These are phyloP conservation scores for Crotophaga sulcirostris DNA, from an alignment of 2,113 vertebrate species.

Conservation along the genomic window DNA sequence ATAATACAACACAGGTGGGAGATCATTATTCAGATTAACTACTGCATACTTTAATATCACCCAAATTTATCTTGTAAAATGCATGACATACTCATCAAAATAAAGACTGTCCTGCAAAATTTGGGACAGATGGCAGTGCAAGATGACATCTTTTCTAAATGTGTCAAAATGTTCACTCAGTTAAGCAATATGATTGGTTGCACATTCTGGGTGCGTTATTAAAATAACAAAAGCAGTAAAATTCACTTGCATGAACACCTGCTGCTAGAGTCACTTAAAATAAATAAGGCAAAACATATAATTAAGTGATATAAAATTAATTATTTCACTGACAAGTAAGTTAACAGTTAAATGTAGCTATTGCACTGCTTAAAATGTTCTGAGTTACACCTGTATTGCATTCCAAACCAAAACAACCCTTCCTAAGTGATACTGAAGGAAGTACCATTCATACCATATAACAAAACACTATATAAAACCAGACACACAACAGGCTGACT, in stretches of 20 bases:
- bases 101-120: constrained; percentile 66
- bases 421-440: background rate
- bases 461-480: background rate
- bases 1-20: constrained; percentile 2
- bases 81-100: constrained; percentile 50
- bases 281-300: constrained; percentile 38
- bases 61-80: constrained; percentile 34
- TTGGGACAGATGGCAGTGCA: constrained; percentile 68
- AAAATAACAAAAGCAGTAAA: constrained; percentile 65
- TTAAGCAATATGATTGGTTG: constrained; percentile 32
- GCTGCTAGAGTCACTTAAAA: constrained; percentile 39
- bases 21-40: constrained; percentile 21
- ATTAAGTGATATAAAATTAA: constrained; percentile 38
- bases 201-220: constrained; percentile 41
- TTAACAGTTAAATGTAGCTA: background rate
- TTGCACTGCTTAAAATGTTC: background rate
- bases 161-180: constrained; percentile 61
- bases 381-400: background rate
- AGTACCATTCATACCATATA: background rate
- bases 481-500: background rate
- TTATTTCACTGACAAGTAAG: background rate
- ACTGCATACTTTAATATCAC: background rate
- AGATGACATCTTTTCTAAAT: constrained; percentile 67
- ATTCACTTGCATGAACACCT: constrained; percentile 57
- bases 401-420: background rate